Evolutionary conservation across 2,113 vertebrate species (phyloP).

Genomic region (Platichthys flesus): DNA sequence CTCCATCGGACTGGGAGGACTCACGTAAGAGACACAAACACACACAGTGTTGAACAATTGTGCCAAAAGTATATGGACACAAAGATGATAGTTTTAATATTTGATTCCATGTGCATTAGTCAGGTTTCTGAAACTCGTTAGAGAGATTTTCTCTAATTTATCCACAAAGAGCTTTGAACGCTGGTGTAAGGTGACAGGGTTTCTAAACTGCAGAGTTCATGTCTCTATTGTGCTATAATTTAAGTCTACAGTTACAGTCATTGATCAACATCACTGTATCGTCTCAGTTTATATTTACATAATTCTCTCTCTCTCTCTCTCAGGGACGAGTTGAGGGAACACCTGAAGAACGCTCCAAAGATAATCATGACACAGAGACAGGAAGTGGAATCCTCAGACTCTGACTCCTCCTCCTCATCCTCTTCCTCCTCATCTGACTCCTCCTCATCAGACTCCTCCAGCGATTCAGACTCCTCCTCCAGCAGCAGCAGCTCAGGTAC

Average conservation of each 20-base stretch:
- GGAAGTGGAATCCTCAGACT: conserved; percentile 92
- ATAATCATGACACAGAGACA: conserved; percentile 98
- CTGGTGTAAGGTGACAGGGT: no score
- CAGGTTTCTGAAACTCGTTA: no score
- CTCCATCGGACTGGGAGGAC: conserved; percentile 96
- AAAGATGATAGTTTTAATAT: not conserved
- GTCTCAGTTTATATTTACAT: not conserved
- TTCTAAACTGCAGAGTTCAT: no score
- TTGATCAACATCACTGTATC: no score
- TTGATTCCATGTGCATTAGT: no score
- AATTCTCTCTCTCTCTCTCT: conserved; percentile 16
- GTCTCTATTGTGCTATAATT: no score
- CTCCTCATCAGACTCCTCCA: conserved; percentile 84
- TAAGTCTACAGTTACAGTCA: no score
- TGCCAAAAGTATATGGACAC: no score
- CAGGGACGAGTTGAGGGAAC: conserved; percentile 96
- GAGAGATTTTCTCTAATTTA: no score
- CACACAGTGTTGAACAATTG: not conserved
- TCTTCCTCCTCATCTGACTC: conserved; percentile 83
- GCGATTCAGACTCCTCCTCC: conserved; percentile 81
- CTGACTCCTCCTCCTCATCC: conserved; percentile 75
- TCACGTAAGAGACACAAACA: conserved; percentile 87
- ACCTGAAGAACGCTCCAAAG: conserved; percentile 97
- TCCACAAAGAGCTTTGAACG: no score
- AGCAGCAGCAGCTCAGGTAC: conserved; percentile 89